phyloP scores from a whole-genome alignment of 2,888 invertebrate genomes.

The Machimus rusticus region DNA sequence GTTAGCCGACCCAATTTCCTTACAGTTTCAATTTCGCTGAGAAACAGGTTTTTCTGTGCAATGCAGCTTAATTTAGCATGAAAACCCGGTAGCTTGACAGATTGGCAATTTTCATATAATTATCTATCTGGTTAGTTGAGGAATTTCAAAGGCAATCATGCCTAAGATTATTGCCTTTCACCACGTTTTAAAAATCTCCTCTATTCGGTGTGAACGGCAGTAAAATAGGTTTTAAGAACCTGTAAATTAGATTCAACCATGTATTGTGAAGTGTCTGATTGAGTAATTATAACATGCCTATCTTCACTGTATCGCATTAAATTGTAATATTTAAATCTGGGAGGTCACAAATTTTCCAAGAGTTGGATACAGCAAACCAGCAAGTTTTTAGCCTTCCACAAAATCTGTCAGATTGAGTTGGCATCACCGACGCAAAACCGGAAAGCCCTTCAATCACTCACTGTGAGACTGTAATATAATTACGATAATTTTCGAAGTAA shows the following conservation, averaged over 20 bases:
- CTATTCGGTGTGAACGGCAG: neutral
- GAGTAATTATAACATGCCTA: neutral
- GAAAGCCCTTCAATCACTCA: neutral
- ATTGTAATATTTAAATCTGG: neutral
- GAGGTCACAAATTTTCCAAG: neutral
- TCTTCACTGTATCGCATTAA: neutral
- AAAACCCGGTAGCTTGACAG: neutral
- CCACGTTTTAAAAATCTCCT: neutral
- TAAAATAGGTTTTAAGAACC: conserved; percentile 1
- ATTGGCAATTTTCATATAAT: conserved; percentile 22
- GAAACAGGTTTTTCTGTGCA: neutral
- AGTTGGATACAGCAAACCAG: neutral
- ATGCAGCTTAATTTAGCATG: neutral
- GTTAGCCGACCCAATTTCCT: neutral
- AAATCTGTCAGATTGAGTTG: neutral
- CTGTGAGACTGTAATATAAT: neutral
- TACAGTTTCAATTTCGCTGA: neutral
- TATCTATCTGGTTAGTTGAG: neutral
- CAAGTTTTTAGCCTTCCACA: neutral
- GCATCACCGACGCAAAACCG: neutral
- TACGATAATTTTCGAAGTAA: neutral
- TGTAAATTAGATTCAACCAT: neutral
- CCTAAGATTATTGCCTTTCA: conserved; percentile 8
- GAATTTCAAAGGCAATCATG: conserved; percentile 9
- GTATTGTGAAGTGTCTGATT: neutral